Evolutionary conservation across 2,888 invertebrate species (phyloP), one percentile per base, ranked within the genome.

Genomic region (Chrysolina haemoptera): DNA sequence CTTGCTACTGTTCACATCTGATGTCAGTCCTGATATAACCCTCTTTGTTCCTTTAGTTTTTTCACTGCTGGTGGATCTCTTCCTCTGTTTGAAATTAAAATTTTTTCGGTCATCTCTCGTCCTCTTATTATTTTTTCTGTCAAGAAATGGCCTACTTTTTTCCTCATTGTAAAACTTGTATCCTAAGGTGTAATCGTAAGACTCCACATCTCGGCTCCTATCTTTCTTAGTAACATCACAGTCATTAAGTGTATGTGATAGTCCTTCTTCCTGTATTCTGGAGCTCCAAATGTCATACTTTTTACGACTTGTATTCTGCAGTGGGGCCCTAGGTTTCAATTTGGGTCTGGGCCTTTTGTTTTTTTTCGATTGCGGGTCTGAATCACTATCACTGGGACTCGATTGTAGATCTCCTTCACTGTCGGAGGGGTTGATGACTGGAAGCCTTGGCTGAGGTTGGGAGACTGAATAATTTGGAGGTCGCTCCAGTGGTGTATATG

Each of bases 271-370:
- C 89, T 95, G 92, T n/a, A 90, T 87, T 76, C 90, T 90, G 1
- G 89, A 88, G 79, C 91, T 90, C 96, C 96, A 96, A 78, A 96
- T 91, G 86, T 94, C 94, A 84, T 95, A 95, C 86, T 93, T 93
- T 72, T 92, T 93, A 76, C 90, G 91, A 80, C 90, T 92, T 83
- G 62, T 87, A 86, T 71, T 87, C 84, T 65, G 85, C 84, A 48
- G 72, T 55, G 53, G 87, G 59, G 73, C 80, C 76, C 84, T 89
- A 5, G 88, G 86, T 72, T 89, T 80, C 68, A 90, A 89, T 79
- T 88, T 89, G 18, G 89, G 83, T 84, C 90, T 91, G 10, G 91
- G 90, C 73, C 90, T 90, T 82, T 93, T 93, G 0, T 88, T 86
- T 73, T 82, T 86, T 18, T 87, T 88, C 18, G 87, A 85, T 4